Evolutionary conservation across 2,113 vertebrate genomes (phyloP).

Genomic region (Oncorhynchus mykiss): DNA sequence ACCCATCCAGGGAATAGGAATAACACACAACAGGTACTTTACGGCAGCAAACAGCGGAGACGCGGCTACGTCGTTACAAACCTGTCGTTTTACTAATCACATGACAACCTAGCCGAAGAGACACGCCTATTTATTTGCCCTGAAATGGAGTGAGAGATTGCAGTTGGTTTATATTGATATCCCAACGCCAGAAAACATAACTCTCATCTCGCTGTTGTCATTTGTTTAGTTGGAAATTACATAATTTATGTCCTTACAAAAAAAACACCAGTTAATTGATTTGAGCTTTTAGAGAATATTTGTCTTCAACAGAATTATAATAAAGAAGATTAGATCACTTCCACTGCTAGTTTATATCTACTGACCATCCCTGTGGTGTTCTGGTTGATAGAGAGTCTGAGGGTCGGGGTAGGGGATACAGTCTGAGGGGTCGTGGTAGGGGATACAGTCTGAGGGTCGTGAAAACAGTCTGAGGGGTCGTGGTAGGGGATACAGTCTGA

Average conservation of each 20-base stretch:
- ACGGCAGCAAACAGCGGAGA: constrained; percentile 23
- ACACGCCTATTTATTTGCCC: not conserved
- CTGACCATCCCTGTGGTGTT: not conserved
- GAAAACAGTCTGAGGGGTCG: too few species aligned
- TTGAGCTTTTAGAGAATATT: too few species aligned
- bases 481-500: not conserved
- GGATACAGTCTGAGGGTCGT: too few species aligned
- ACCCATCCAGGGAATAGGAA: constrained; percentile 42
- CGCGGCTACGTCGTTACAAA: not conserved
- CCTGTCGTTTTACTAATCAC: not conserved
- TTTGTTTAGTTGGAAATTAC: not conserved
- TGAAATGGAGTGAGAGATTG: not conserved
- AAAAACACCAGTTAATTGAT: not conserved
- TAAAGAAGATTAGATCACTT: too few species aligned
- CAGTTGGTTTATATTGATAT: not conserved
- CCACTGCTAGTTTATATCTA: constrained; percentile 8
- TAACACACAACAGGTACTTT: constrained; percentile 50
- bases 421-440: too few species aligned
- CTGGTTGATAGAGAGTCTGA: too few species aligned
- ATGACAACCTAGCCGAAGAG: not conserved
- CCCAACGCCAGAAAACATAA: not conserved
- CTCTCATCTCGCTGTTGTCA: not conserved
- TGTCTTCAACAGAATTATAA: too few species aligned
- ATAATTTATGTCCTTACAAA: not conserved
- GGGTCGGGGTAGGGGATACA: too few species aligned